phyloP scores from a whole-genome alignment of 2,888 invertebrate species.

The Rhagium mordax region DNA sequence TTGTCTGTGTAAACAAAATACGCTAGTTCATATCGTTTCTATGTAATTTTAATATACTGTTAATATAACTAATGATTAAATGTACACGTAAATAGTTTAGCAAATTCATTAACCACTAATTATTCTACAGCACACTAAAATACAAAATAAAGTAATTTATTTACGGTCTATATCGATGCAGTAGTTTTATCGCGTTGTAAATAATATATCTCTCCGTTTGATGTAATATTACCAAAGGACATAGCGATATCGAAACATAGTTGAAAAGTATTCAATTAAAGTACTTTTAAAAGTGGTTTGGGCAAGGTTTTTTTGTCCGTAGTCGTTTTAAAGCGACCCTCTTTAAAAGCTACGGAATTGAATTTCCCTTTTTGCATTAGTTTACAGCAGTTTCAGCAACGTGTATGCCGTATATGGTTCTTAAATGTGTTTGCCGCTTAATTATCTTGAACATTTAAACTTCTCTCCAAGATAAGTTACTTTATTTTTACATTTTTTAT shows the following conservation, averaged over 20 bases:
- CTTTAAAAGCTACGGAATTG: constrained; percentile 35
- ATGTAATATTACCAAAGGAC: constrained; percentile 34
- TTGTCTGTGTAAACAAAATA: no score
- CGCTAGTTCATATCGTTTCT: no score
- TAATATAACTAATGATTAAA: no score
- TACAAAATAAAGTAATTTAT: constrained; percentile 7
- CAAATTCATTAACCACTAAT: background rate
- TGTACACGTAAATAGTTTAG: background rate
- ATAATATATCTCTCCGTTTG: constrained; percentile 6
- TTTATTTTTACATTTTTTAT: constrained; percentile 13
- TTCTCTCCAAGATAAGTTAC: constrained; percentile 3
- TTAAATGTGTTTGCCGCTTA: constrained; percentile 32
- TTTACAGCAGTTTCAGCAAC: constrained; percentile 21
- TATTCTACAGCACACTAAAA: background rate
- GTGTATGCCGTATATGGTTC: constrained; percentile 24
- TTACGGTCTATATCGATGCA: background rate
- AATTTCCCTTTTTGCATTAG: constrained; percentile 33
- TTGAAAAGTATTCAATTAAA: constrained; percentile 44
- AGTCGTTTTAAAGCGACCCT: constrained; percentile 30
- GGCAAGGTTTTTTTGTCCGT: constrained; percentile 25
- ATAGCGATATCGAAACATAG: constrained; percentile 25
- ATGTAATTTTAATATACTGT: no score
- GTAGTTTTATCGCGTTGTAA: constrained; percentile 13
- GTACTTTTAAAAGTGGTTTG: constrained; percentile 41
- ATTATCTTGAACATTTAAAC: constrained; percentile 23